Conservation (phyloP, 2,113 vertebrate species). For the Sapajus apella region DNA sequence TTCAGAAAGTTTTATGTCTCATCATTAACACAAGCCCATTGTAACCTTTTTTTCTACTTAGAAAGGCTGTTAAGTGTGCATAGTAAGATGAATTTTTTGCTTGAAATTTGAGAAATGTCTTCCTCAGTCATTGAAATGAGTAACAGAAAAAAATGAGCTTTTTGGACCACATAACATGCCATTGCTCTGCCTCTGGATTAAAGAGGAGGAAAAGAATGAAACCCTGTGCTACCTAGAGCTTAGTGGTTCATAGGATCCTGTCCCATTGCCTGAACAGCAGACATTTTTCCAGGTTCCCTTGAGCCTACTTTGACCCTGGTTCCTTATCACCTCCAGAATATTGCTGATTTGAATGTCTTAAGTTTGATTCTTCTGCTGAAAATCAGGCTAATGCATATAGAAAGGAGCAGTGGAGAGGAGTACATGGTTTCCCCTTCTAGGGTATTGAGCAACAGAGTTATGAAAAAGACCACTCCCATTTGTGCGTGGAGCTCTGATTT, state of each 20-base stretch:
- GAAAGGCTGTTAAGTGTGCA: neutral
- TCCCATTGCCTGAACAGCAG: neutral
- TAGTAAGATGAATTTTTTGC: neutral
- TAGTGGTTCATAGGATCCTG: neutral
- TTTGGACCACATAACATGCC: neutral
- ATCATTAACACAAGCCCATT: neutral
- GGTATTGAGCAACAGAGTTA: neutral
- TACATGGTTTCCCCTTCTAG: neutral
- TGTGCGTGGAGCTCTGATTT: neutral
- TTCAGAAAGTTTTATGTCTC: conserved; percentile 19
- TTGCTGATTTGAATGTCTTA: neutral
- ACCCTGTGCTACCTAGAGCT: neutral
- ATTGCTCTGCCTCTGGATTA: neutral
- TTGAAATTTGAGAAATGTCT: conserved; percentile 46
- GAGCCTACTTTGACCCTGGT: neutral
- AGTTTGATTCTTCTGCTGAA: neutral
- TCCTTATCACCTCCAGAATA: neutral
- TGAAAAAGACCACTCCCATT: neutral
- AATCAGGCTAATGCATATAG: neutral
- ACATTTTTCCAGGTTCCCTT: neutral
- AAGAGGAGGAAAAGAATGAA: neutral
- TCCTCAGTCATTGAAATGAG: neutral
- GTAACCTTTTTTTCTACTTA: neutral
- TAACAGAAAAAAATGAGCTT: neutral
- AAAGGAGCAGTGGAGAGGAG: neutral